Conservation (phyloP, 2,113 vertebrate species). For the Megaptera novaeangliae region DNA sequence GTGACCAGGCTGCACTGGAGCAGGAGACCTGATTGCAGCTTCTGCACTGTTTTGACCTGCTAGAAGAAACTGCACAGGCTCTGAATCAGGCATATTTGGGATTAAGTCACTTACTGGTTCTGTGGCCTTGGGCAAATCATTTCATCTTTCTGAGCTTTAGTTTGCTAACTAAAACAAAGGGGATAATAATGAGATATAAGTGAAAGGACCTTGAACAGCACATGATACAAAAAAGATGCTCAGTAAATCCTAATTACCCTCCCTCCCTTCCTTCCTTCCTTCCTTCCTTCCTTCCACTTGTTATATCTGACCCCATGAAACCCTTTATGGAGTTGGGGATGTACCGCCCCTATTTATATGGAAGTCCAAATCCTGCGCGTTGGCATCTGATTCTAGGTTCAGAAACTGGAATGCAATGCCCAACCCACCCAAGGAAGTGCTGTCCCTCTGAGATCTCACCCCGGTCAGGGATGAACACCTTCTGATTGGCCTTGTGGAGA, state of each 20-base stretch:
- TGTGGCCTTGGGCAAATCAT: neutral
- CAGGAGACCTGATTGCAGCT: neutral
- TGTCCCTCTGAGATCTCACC: neutral
- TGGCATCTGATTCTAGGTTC: neutral
- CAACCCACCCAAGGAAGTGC: neutral
- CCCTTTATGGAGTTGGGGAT: neutral
- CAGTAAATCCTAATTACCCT: neutral
- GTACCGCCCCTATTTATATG: neutral
- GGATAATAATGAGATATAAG: neutral
- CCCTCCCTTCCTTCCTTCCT: neutral
- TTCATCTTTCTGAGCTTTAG: conserved; percentile 20
- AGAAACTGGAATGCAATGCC: neutral
- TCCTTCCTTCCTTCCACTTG: neutral
- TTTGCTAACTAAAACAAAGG: conserved; percentile 25
- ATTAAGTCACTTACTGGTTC: neutral
- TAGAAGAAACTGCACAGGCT: neutral
- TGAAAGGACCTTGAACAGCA: neutral
- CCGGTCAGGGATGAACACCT: neutral
- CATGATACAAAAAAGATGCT: neutral
- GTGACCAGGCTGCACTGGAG: neutral
- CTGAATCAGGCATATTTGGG: neutral
- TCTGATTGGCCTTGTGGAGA: neutral
- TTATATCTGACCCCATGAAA: neutral
- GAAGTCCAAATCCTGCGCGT: neutral
- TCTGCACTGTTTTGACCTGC: neutral